Percentiles rank a stretch among this genome's conserved stretches.
Evolutionary conservation across 2,113 vertebrate species (phyloP).

Genomic region (Caretta caretta): DNA sequence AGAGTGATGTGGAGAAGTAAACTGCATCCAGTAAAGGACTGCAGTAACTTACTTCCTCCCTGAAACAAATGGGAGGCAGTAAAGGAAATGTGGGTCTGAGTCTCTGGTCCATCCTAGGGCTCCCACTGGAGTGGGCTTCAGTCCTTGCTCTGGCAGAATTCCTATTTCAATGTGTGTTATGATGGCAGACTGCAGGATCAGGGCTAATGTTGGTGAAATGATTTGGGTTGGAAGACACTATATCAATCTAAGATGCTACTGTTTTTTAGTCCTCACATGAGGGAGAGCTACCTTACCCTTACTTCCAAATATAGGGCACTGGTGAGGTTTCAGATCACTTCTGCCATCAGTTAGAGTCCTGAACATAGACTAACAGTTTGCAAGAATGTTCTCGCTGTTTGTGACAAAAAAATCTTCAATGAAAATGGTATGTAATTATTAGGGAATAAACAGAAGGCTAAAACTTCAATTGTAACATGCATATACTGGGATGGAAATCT

Average conservation of each 20-base stretch:
- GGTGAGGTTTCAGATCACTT: neutral
- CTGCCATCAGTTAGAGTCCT: neutral
- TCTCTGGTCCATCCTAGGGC: neutral
- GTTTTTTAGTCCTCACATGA: neutral
- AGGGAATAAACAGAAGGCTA: neutral
- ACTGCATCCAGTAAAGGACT: neutral
- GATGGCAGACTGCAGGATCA: neutral
- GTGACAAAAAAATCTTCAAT: neutral
- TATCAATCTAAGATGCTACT: neutral
- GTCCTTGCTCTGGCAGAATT: too few relatives aligned
- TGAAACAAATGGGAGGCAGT: neutral
- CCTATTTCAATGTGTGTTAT: too few relatives aligned
- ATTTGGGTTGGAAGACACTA: neutral
- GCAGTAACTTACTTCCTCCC: neutral
- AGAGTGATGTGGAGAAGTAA: rapidly evolving
- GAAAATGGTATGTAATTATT: neutral
- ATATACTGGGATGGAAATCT: neutral
- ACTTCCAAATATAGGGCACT: neutral
- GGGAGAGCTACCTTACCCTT: neutral
- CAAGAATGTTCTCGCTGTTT: neutral
- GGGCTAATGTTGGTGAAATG: neutral
- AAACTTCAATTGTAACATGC: neutral
- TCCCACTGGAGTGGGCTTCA: neutral
- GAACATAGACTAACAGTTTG: neutral
- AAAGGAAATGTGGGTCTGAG: neutral